Evolutionary conservation across 2,888 invertebrate species (phyloP), one percentile per base, ranked within the genome.

Genomic region (Eulithis prunata): DNA sequence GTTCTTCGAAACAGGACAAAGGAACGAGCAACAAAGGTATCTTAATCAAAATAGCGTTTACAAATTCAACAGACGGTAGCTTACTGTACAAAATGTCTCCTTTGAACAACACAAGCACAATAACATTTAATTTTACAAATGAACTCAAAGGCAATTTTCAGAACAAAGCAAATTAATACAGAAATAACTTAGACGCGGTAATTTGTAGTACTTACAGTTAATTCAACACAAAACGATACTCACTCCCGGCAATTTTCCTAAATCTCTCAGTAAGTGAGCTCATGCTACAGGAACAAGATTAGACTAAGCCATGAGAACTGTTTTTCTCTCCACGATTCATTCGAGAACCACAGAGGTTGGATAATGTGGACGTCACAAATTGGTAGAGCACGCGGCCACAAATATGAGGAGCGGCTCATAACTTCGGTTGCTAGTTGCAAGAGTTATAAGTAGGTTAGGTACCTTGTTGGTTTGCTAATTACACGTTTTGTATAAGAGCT

Each of bases 201-300:
- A 62, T 65, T 69, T 66, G 68, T 69, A 67, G 62, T 68, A 21
- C 21, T 21, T 21, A 66, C 64, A 66, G 66, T 69, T 69, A 67
- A 73, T 69, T 70, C 72, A 71, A 71, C 72, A 73, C 71, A 75
- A 73, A 69, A 66, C 71, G 73, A 78, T 80, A 76, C 78, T 78
- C 76, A 73, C 74, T 76, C 72, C 75, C 74, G 76, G 78, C 80
- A 79, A 80, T 80, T 81, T 78, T 70, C 72, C 67, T 75, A 82
- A 86, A 86, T 84, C 86, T 84, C 83, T 81, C 79, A 77, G 81
- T 82, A 83, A 84, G 85, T 82, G 83, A 79, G 81, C 80, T 79
- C 78, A 73, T 85, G 80, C 83, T 78, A 81, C 82, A 80, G 78
- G 79, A 81, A 78, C 74, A 76, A 83, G 85, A 85, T 87, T 85